These are phyloP conservation scores for Margaritifera margaritifera DNA, from an alignment of 2,888 invertebrate genomes.

Conservation along the genomic window DNA sequence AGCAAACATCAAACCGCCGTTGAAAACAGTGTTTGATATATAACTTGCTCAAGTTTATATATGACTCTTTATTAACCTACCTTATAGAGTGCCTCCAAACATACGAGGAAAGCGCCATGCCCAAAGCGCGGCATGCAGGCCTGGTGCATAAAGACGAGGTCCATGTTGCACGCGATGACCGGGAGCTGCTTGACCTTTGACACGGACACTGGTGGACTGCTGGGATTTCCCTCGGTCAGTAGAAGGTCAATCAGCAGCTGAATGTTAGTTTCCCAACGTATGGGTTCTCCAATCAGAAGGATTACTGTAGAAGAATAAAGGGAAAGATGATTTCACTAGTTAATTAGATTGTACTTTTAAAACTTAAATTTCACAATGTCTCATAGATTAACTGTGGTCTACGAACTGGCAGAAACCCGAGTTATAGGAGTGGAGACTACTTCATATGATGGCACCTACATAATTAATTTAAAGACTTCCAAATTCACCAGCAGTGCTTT, in stretches of 20 bases:
- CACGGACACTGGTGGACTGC: slow-evolving; percentile 48
- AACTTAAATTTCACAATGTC: too few relatives aligned
- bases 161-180: slow-evolving; percentile 73
- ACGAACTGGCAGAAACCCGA: too few relatives aligned
- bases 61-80: slow-evolving; percentile 42
- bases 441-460: too few relatives aligned
- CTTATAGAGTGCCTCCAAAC: slow-evolving; percentile 70
- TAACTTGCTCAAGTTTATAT: background rate
- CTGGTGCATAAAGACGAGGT: slow-evolving; percentile 72
- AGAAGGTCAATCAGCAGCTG: slow-evolving; percentile 72
- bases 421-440: too few relatives aligned
- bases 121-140: slow-evolving; percentile 73
- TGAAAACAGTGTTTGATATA: background rate
- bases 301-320: slow-evolving; percentile 55
- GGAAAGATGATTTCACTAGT: background rate
- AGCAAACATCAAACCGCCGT: background rate
- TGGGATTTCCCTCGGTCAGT: slow-evolving; percentile 70
- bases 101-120: slow-evolving; percentile 71
- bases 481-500: too few relatives aligned
- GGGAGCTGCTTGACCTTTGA: slow-evolving; percentile 63
- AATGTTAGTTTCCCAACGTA: slow-evolving; percentile 70
- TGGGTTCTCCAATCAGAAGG: slow-evolving; percentile 71
- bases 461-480: too few relatives aligned
- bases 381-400: too few relatives aligned
- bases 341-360: too few relatives aligned